Conservation (phyloP, 1,140 invertebrate genomes). For the Euwallacea fornicatus region DNA sequence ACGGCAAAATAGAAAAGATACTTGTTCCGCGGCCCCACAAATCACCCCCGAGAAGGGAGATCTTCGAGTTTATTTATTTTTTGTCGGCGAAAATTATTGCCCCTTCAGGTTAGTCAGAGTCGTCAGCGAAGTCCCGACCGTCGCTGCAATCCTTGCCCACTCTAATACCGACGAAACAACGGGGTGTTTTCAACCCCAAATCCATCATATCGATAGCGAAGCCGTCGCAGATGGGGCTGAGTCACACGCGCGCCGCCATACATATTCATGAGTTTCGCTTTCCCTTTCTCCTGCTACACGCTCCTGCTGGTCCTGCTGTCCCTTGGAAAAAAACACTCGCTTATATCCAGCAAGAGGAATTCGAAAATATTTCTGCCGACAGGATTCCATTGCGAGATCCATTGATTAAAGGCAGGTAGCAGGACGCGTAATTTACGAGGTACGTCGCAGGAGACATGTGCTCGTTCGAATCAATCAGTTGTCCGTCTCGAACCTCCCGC, state of each 20-base stretch:
- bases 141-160: background rate
- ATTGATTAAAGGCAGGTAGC: conserved; percentile 34
- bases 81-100: background rate
- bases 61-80: conserved; percentile 9
- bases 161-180: conserved; percentile 15
- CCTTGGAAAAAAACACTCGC: background rate
- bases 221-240: conserved; percentile 41
- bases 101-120: no score
- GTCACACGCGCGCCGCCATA: conserved; percentile 39
- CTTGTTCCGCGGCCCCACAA: conserved; percentile 52
- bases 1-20: conserved; percentile 54
- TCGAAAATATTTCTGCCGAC: conserved; percentile 17
- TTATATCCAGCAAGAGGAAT: background rate
- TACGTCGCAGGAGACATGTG: conserved; percentile 39
- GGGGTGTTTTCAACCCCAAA: conserved; percentile 40
- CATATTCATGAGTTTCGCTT: conserved; percentile 42
- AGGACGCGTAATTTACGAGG: conserved; percentile 40
- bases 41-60: conserved; percentile 45
- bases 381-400: conserved; percentile 25
- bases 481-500: conserved; percentile 47
- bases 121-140: background rate
- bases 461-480: conserved; percentile 52
- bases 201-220: conserved; percentile 43
- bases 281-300: conserved; percentile 13
- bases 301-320: conserved; percentile 21